Conservation (phyloP, 1,140 invertebrate species). For the Lordiphosa clarofinis region DNA sequence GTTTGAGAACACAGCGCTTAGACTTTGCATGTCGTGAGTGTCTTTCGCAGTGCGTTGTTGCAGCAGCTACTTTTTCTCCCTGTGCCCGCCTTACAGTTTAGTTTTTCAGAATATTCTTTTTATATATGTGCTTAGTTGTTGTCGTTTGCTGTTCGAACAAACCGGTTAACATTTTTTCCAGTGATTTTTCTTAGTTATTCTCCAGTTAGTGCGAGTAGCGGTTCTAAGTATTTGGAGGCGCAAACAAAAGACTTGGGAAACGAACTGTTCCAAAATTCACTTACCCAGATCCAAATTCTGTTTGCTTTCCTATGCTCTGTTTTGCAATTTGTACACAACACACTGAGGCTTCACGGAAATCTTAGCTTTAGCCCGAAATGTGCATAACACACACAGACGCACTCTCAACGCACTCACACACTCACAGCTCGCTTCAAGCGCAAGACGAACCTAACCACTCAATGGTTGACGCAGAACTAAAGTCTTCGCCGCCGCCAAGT, state of each 20-base stretch:
- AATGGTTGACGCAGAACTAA: slow-evolving; percentile 69
- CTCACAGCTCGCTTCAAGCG: slow-evolving; percentile 6
- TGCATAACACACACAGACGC: slow-evolving; percentile 5
- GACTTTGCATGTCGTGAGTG: slow-evolving; percentile 24
- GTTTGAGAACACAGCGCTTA: slow-evolving; percentile 25
- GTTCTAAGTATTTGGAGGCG: slow-evolving; percentile 19
- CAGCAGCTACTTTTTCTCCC: slow-evolving; percentile 17
- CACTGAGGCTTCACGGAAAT: not conserved
- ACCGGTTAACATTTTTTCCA: slow-evolving; percentile 65
- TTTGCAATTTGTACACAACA: slow-evolving; percentile 6
- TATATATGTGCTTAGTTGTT: slow-evolving; percentile 39
- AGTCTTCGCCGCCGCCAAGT: slow-evolving; percentile 49
- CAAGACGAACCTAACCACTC: slow-evolving; percentile 59
- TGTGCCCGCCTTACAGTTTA: slow-evolving; percentile 48
- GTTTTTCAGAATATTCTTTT: slow-evolving; percentile 67
- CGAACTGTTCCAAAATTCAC: slow-evolving; percentile 15
- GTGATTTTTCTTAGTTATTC: slow-evolving; percentile 74
- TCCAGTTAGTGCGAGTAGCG: slow-evolving; percentile 54
- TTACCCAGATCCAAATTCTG: slow-evolving; percentile 34
- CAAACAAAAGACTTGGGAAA: slow-evolving; percentile 10
- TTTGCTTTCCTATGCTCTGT: slow-evolving; percentile 18
- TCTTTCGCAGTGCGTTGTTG: slow-evolving; percentile 25
- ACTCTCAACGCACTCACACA: slow-evolving; percentile 5
- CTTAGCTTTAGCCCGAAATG: not conserved
- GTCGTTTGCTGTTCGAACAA: slow-evolving; percentile 66